Conservation (phyloP, 2,113 vertebrate species). For the Polypterus senegalus region DNA sequence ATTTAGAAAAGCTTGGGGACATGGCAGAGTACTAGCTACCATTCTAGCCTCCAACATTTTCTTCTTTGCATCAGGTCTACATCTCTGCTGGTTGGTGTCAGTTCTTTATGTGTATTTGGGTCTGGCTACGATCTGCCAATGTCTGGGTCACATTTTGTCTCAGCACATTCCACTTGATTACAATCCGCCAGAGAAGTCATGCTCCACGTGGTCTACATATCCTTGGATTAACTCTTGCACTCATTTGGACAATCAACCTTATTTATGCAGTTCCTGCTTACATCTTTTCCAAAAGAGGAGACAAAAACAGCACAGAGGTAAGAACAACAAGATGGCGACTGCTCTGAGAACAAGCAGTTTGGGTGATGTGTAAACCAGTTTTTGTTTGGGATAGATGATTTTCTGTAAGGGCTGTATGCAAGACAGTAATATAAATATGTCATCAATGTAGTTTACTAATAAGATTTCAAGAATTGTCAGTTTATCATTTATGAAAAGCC, state of each 20-base stretch:
- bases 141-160: conserved; percentile 61
- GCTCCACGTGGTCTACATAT: neutral
- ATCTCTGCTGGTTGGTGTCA: conserved; percentile 41
- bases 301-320: conserved; percentile 48
- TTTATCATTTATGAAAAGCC: too few relatives aligned
- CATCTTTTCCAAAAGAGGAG: conserved; percentile 41
- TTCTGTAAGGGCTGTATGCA: too few relatives aligned
- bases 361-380: too few relatives aligned
- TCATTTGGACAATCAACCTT: conserved; percentile 47
- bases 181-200: conserved; percentile 41
- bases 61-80: conserved; percentile 30
- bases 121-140: conserved; percentile 54
- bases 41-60: neutral
- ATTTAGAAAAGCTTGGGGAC: neutral
- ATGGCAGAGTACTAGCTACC: neutral
- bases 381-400: too few relatives aligned
- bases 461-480: too few relatives aligned
- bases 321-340: conserved; percentile 6
- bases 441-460: too few relatives aligned
- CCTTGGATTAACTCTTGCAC: conserved; percentile 14
- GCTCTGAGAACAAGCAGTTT: neutral
- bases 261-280: conserved; percentile 52
- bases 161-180: conserved; percentile 53
- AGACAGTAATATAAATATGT: too few relatives aligned
- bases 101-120: conserved; percentile 58